Base-by-base conservation (phyloP, 2,113 vertebrate species). In the Psettodes erumei region DNA sequence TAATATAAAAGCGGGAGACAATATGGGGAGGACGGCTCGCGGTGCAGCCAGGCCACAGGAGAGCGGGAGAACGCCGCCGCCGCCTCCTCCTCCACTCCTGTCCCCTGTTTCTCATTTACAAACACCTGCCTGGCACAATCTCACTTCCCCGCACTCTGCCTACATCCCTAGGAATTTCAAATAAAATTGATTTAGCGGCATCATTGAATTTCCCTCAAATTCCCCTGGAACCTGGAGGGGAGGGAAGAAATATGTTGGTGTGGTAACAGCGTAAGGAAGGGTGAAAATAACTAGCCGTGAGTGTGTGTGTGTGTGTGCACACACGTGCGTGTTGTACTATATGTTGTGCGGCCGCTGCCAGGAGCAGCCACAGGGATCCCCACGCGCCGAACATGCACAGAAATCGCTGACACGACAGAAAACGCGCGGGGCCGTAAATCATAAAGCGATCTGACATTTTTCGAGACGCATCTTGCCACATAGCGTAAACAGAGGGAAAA, bases 1-100 rank as follows among this genome's bases (percentile, higher is more conserved):
- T 99, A 98, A 98, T 98, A 98, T 98, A 98, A 98, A 97, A 98
- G 96, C 96, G 95, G 94, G 95, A 96, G 95, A 97, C 96, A 97
- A 98, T 97, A 95, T 95, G 96, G 95, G 95, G 84, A 94, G 76
- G 80, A 79, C 62, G 94, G 95, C 94, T 94, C 92, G 95, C 93
- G 94, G 94, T 92, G 87, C 56, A 80, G 91, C 81, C 75, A 92
- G 93, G 94, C 95, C 95, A 96, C 96, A 93, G 89, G 96, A 97
- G 96, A 96, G 94, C 93, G 13, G 67, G 72, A 59, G 86, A 90
- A 88, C 51, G 65, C 77, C 67, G 78, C 78, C 48, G 59, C 61
- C 67, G 78, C 78, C 48, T 55, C 61, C 84, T 88, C 71, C 85
- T 93, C 88, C 28, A 54, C 93, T 89, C 80, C 93, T 92, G 94